Percentiles rank a stretch among this genome's conserved stretches.
phyloP scores from a whole-genome alignment of 92 coral and sea anemone genomes.

The Virgularia gustaviana region DNA sequence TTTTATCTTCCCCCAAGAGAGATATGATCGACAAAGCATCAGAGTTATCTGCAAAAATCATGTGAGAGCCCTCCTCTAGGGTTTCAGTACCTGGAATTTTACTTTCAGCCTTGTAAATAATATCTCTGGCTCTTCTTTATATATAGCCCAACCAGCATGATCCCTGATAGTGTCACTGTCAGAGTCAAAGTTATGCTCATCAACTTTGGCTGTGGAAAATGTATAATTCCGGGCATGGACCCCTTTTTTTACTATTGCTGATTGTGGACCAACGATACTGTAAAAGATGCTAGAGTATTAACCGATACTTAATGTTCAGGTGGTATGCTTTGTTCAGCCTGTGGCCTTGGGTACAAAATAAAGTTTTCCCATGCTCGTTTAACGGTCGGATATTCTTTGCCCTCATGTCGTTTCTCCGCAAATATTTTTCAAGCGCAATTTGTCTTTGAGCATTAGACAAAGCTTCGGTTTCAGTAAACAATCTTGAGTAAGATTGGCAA shows the following conservation, averaged over 20 bases:
- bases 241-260: background rate
- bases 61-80: background rate
- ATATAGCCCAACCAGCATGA: constrained; percentile 44
- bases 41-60: constrained; percentile 4
- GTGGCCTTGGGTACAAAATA: background rate
- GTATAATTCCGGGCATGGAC: background rate
- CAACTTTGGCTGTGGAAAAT: background rate
- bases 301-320: background rate
- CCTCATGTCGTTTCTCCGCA: background rate
- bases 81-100: background rate
- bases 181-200: background rate
- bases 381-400: background rate
- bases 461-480: too few relatives aligned
- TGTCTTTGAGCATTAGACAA: too few relatives aligned
- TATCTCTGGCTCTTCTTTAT: constrained; percentile 32
- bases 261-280: constrained; percentile 30
- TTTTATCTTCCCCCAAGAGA: constrained; percentile 14
- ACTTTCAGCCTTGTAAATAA: background rate
- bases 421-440: constrained; percentile 8
- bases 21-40: constrained; percentile 2
- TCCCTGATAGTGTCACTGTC: constrained; percentile 7
- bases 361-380: constrained; percentile 20
- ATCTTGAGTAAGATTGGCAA: too few relatives aligned
- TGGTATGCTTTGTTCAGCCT: background rate
- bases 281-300: constrained; percentile 20